These are phyloP conservation scores for Etia nguti DNA, from an alignment of 2,113 vertebrate genomes.

Conservation along the genomic window DNA sequence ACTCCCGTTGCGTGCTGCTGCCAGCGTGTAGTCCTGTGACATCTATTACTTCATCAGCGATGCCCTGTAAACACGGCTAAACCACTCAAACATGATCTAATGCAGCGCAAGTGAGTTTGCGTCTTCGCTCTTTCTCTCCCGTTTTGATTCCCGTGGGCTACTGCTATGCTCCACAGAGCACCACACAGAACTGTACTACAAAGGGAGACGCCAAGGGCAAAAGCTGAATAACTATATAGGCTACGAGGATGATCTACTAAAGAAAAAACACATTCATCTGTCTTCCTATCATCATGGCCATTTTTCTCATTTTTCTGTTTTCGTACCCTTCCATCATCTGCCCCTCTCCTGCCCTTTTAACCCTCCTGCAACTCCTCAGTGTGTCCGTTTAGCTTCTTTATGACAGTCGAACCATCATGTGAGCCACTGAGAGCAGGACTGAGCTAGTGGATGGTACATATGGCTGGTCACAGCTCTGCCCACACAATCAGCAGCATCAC, in stretches of 20 bases:
- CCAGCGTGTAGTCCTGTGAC: background rate
- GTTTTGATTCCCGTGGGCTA: constrained; percentile 14
- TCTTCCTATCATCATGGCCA: background rate
- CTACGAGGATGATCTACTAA: background rate
- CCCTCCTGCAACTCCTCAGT: background rate
- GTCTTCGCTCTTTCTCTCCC: background rate
- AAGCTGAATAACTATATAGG: constrained; percentile 15
- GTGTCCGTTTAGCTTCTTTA: constrained; percentile 25
- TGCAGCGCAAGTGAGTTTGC: constrained; percentile 6
- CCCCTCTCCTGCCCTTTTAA: background rate
- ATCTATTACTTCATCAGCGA: constrained; percentile 1
- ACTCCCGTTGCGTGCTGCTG: background rate
- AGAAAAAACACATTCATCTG: background rate
- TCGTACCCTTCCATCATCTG: background rate
- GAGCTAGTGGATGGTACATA: background rate
- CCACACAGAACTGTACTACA: background rate
- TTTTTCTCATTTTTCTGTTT: constrained; percentile 25
- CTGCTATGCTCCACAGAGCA: background rate
- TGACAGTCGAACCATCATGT: background rate
- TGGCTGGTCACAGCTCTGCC: background rate
- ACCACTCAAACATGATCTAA: constrained; percentile 39
- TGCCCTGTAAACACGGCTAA: background rate
- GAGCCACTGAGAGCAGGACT: background rate
- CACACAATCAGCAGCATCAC: background rate
- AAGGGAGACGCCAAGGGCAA: background rate